Base-by-base conservation (phyloP, 1,140 invertebrate species). In the Lepidurus arcticus region DNA sequence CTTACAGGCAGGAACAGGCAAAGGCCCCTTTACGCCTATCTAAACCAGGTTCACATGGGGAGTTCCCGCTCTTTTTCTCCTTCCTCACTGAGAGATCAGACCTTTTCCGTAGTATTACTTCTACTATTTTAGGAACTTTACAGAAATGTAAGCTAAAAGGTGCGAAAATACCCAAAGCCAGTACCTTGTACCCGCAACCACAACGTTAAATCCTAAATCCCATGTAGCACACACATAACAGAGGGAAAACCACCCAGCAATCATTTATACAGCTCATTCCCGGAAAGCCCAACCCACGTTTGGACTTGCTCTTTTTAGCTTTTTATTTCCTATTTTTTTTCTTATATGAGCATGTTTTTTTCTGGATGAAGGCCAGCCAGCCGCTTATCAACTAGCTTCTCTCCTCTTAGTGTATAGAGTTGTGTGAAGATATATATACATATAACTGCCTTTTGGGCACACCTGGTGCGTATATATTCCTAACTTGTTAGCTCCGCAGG, bases 401-500 rank as follows among this genome's bases (percentile, higher is more conserved):
- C 3, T 34, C 34, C 34, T 34, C 34, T 34, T 34, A 34, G 53
- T 65, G 21, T 65, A 65, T 65, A 65, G 53, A 65, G 53, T 65
- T 65, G 53, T 65, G 47, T 65, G 7, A 2, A 47, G 9, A 16
- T 16, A 21, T 7, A 65, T 13, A 65, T 21, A 65, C 21, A 65
- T 21, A 21, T 65, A n/a, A 53, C 47, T n/a, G 53, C 53, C 13
- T 65, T 21, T 65, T 65, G 53, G 53, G 53, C 53, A 65, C 53
- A 65, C 53, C 53, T 65, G 53, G 53, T 65, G 53, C 53, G 53
- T 65, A 65, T 65, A 65, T 65, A 65, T 65, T 65, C 53, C 53
- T 65, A 65, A 65, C 53, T 65, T 65, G 53, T 65, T 65, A 65
- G 53, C 53, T 65, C 53, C 53, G 53, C 53, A 65, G 53, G 53